These are phyloP conservation scores for Liodrosophila aerea DNA, from an alignment of 2,888 invertebrate genomes.

Conservation along the genomic window DNA sequence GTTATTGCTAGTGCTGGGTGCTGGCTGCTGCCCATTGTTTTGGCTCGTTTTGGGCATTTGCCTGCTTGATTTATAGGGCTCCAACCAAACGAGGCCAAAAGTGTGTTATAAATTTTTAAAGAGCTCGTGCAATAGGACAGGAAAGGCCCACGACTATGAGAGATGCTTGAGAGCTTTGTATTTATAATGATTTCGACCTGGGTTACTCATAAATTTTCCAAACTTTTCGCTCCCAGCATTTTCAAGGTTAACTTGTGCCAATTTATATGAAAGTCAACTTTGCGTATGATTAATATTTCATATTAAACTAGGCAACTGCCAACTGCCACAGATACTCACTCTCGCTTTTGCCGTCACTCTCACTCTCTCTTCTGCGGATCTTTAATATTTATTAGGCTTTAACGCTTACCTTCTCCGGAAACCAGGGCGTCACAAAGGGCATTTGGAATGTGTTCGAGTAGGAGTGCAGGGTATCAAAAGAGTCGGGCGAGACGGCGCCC, in stretches of 20 bases:
- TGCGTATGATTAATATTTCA: slow-evolving; percentile 80
- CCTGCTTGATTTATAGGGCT: slow-evolving; percentile 67
- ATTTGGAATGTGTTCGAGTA: slow-evolving; percentile 97
- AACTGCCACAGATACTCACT: background rate
- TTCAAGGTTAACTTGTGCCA: slow-evolving; percentile 68
- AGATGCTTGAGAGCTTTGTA: slow-evolving; percentile 28
- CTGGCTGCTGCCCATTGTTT: slow-evolving; percentile 32
- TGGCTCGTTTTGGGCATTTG: slow-evolving; percentile 70
- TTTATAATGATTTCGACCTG: slow-evolving; percentile 71
- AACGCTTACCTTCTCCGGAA: slow-evolving; percentile 91
- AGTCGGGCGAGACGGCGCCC: slow-evolving; percentile 95
- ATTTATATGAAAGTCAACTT: slow-evolving; percentile 61
- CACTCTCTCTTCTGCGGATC: slow-evolving; percentile 3
- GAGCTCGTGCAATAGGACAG: slow-evolving; percentile 50
- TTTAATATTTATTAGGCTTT: slow-evolving; percentile 63
- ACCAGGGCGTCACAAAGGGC: slow-evolving; percentile 97
- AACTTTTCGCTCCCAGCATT: slow-evolving; percentile 33
- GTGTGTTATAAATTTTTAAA: slow-evolving; percentile 76
- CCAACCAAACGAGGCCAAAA: slow-evolving; percentile 60
- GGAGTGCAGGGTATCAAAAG: slow-evolving; percentile 95
- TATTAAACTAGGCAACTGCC: slow-evolving; percentile 66
- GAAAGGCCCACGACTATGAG: background rate
- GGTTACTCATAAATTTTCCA: slow-evolving; percentile 62
- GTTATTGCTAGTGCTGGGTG: slow-evolving; percentile 39
- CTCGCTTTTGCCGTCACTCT: background rate